Percentiles rank a stretch among this genome's conserved stretches.
Evolutionary conservation across 2,113 vertebrate genomes (phyloP).

Genomic region (Strix aluco): DNA sequence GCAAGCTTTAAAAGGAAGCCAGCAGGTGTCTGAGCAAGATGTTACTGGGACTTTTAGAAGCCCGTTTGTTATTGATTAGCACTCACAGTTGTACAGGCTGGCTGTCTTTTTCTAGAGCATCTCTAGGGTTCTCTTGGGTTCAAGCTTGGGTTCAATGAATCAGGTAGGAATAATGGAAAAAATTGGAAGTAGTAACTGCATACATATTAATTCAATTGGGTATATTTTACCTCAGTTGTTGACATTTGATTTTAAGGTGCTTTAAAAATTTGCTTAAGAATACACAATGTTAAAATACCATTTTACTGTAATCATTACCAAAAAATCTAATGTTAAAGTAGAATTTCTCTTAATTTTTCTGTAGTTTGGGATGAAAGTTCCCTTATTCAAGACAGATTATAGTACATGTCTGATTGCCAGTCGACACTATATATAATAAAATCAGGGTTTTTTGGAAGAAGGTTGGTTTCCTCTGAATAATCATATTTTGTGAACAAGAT

Average conservation of each 20-base stretch:
- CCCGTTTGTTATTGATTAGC: background rate
- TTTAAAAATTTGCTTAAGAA: background rate
- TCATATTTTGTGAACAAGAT: background rate
- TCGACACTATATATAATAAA: background rate
- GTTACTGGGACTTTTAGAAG: background rate
- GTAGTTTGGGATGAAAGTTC: background rate
- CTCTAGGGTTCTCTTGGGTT: background rate
- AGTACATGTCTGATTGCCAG: background rate
- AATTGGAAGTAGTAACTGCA: background rate
- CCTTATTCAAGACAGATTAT: background rate
- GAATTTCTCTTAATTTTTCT: background rate
- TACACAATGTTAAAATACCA: background rate
- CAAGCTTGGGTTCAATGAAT: too few species aligned
- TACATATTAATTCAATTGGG: background rate
- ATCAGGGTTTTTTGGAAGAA: background rate
- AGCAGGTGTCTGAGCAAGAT: background rate
- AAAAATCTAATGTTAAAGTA: background rate
- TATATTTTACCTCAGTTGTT: background rate
- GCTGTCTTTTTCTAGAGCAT: background rate
- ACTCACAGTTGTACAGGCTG: background rate
- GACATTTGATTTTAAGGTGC: background rate
- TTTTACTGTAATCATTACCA: background rate
- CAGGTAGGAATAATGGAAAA: background rate
- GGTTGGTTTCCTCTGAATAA: background rate
- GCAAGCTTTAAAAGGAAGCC: background rate